These are phyloP conservation scores for Manduca sexta DNA, from an alignment of 1,140 invertebrate species.

Conservation along the genomic window DNA sequence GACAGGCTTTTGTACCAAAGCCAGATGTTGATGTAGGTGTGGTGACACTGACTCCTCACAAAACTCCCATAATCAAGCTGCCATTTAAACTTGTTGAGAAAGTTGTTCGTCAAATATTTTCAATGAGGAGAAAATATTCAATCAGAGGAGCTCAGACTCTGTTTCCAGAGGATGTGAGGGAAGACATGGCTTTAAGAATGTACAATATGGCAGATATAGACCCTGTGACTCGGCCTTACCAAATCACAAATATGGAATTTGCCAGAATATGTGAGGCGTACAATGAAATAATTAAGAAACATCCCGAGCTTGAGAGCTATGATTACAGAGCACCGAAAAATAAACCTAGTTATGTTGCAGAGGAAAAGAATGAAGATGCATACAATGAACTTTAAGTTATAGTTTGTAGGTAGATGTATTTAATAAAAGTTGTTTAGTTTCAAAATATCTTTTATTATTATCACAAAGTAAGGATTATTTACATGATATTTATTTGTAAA, in stretches of 20 bases:
- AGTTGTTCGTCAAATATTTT: constrained; percentile 89
- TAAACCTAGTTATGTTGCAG: constrained; percentile 18
- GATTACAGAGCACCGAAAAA: constrained; percentile 78
- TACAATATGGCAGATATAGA: constrained; percentile 84
- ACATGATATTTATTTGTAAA: too few species aligned
- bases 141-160: constrained; percentile 81
- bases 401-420: constrained; percentile 20
- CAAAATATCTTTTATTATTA: constrained; percentile 18
- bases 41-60: constrained; percentile 88
- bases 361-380: constrained; percentile 11
- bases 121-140: constrained; percentile 89
- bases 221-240: constrained; percentile 78
- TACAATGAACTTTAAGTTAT: constrained; percentile 19
- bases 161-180: constrained; percentile 81
- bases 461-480: too few species aligned
- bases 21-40: constrained; percentile 98
- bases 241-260: constrained; percentile 87
- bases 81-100: constrained; percentile 94
- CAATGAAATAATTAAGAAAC: constrained; percentile 78
- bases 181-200: constrained; percentile 80
- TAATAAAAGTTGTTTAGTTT: constrained; percentile 28
- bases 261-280: constrained; percentile 85
- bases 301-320: constrained; percentile 82
- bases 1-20: constrained; percentile 92
- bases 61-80: constrained; percentile 83